A percentile compares a stretch with the other conserved stretches of the same genome.
Conservation (phyloP, 92 coral and sea anemone species). For the Phenganax marumi region DNA sequence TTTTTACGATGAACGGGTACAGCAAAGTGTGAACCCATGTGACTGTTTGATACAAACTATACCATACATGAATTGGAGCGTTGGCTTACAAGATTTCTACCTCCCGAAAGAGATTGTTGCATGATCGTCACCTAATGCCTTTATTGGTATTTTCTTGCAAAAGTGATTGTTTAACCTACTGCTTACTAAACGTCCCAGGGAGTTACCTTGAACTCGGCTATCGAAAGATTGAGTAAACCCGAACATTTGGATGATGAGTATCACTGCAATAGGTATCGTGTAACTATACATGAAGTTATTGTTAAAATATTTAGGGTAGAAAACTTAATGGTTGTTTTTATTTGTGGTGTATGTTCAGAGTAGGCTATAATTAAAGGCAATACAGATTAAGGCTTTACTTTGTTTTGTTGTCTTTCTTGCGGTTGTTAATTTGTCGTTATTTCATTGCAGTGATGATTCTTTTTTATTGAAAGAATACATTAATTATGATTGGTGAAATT, state of each 20-base stretch:
- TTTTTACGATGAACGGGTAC: too few relatives aligned
- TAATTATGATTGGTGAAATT: not conserved
- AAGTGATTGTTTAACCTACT: not conserved
- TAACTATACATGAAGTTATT: too few relatives aligned
- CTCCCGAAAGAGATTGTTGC: too few relatives aligned
- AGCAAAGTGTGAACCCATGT: too few relatives aligned
- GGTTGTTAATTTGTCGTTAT: too few relatives aligned
- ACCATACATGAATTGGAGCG: too few relatives aligned
- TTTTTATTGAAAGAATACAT: not conserved
- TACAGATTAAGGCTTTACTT: not conserved
- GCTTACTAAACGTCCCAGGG: not conserved
- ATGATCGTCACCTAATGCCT: too few relatives aligned
- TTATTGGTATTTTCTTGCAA: not conserved
- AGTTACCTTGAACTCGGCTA: not conserved
- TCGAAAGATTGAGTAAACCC: conserved; percentile 5
- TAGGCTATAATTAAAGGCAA: not conserved
- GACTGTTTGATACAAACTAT: too few relatives aligned
- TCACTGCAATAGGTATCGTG: not conserved
- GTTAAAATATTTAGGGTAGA: not conserved
- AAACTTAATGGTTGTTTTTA: not conserved
- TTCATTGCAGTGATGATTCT: too few relatives aligned
- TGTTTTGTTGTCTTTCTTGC: too few relatives aligned
- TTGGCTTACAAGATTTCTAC: too few relatives aligned
- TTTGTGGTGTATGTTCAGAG: not conserved
- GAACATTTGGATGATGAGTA: conserved; percentile 27